phyloP scores from a whole-genome alignment of 2,113 vertebrate species.

The Callospermophilus lateralis region DNA sequence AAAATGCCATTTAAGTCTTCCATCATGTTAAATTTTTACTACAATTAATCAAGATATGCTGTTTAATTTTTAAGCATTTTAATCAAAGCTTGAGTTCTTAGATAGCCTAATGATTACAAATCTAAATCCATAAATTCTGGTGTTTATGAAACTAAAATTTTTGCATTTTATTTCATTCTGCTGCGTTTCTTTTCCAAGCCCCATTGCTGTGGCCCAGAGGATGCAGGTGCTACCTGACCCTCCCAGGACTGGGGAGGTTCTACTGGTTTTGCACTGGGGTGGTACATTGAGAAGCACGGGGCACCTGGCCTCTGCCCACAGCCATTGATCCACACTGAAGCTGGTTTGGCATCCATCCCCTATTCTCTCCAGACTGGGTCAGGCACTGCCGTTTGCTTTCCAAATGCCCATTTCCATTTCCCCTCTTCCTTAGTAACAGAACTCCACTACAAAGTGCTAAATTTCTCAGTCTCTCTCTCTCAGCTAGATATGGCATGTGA shows the following conservation, averaged over 20 bases:
- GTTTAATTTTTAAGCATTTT: not conserved
- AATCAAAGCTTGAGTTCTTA: not conserved
- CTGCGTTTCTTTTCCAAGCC: constrained; percentile 14
- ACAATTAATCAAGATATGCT: not conserved
- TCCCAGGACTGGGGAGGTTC: not conserved
- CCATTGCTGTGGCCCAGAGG: not conserved
- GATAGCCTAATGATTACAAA: not conserved
- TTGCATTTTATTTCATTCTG: not conserved
- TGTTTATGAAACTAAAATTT: not conserved
- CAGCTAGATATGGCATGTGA: not conserved
- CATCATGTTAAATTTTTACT: not conserved
- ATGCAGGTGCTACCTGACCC: not conserved
- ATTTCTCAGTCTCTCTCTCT: constrained; percentile 27
- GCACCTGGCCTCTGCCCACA: not conserved
- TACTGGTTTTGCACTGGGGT: not conserved
- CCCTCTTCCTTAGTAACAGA: not conserved
- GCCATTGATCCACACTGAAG: not conserved
- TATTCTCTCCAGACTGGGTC: not conserved
- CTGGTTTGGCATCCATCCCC: not conserved
- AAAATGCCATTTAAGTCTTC: not conserved
- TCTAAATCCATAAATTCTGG: not conserved
- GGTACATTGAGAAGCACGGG: not conserved
- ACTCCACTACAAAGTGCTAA: not conserved
- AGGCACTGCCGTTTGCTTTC: not conserved
- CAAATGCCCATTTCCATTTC: not conserved